Base-by-base conservation (phyloP, 2,797 vertebrate species). In the Cottoperca gobio region DNA sequence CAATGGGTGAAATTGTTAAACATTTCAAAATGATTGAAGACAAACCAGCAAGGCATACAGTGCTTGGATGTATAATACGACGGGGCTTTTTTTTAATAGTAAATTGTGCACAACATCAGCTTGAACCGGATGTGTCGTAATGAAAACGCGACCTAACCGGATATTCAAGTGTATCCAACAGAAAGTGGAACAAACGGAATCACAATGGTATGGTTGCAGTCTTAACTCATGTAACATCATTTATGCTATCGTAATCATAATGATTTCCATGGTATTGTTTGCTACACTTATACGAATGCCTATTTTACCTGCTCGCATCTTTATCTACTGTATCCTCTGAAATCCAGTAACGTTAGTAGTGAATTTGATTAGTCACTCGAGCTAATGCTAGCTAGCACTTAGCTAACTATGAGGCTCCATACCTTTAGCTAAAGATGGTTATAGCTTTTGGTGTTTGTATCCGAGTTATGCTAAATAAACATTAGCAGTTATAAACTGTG, bases 291-390 rank as follows among this genome's bases (percentile, higher is more conserved):
- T 24, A 4, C 0, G 0, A 0, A 2, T 14, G 0, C 17, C 1
- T 21, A 17, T 48, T 2, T 49, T 1, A n/a, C 3, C 1, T 7
- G 2, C 7, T 1, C 1, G 0, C 0, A 0, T 0, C 1, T 26
- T 5, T 1, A 2, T 6, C 0, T 33, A 33, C 2, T 23, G 19
- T 11, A 0, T 10, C 14, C 11, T 35, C 6, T 37, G 4, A 62
- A 52, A 5, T 43, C 5, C 8, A 6, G 4, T 13, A 5, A 11
- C 19, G 17, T 13, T 9, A 13, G 6, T 17, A 62, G 55, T 76
- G 77, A 89, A 88, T 92, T 11, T 91, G 92, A 93, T 91, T 93
- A 94, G 92, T 94, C 93, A 94, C 87, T 80, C 8, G 37, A 82
- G 91, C 87, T 88, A 88, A 83, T 80, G 76, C 86, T 87, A 87